Conservation (phyloP, 35 echinoderm and acorn worm species). For the Chiridota heheva region DNA sequence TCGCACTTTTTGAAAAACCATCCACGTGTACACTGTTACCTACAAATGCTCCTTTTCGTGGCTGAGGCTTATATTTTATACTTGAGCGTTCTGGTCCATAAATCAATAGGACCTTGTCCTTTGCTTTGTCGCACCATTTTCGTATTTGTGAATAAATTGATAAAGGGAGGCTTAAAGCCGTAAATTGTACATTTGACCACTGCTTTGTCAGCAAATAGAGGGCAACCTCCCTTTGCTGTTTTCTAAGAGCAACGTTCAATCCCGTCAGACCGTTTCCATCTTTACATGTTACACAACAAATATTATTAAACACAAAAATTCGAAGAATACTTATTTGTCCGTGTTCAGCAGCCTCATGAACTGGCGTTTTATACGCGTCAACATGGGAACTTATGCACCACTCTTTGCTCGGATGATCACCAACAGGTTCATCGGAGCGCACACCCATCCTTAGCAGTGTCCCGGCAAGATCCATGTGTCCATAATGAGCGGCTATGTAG, state of each 20-base stretch:
- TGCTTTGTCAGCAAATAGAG: constrained; percentile 93
- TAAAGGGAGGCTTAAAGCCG: constrained; percentile 71
- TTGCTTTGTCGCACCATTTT: constrained; percentile 91
- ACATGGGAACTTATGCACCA: constrained; percentile 82
- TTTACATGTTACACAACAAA: constrained; percentile 88
- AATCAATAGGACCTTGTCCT: constrained; percentile 79
- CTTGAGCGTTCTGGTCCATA: constrained; percentile 74
- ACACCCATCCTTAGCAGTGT: constrained; percentile 70
- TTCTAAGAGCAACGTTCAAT: constrained; percentile 76
- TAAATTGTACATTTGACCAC: constrained; percentile 97
- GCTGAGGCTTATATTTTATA: constrained; percentile 48
- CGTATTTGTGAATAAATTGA: constrained; percentile 78
- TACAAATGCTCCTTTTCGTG: constrained; percentile 60
- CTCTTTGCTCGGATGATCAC: constrained; percentile 86
- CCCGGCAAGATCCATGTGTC: constrained; percentile 84
- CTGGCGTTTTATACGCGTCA: constrained; percentile 78
- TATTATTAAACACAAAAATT: constrained; percentile 91
- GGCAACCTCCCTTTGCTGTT: constrained; percentile 84
- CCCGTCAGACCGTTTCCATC: constrained; percentile 89
- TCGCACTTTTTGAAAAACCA: constrained; percentile 72
- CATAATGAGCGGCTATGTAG: constrained; percentile 89
- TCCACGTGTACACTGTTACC: constrained; percentile 93
- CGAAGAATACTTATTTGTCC: constrained; percentile 87
- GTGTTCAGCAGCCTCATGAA: constrained; percentile 87
- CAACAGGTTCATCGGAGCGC: constrained; percentile 81